These are phyloP conservation scores for Orthonevra nobilis DNA, from an alignment of 2,888 invertebrate genomes.

Conservation along the genomic window DNA sequence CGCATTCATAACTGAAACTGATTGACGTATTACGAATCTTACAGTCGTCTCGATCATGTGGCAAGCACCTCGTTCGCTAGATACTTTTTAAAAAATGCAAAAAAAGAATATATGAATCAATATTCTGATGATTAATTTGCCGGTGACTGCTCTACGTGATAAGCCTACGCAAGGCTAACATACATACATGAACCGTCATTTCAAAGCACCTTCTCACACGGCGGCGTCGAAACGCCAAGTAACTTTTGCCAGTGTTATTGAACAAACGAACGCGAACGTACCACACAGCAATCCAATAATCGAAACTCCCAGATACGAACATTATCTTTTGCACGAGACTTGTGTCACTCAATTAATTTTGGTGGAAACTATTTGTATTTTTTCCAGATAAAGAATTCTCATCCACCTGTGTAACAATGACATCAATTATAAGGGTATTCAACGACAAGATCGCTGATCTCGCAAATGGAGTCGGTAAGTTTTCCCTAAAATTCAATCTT, in stretches of 20 bases:
- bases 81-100: not conserved
- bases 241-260: constrained; percentile 14
- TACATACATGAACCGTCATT: constrained; percentile 6
- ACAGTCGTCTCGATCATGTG: constrained; percentile 14
- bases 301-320: no score
- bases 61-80: no score
- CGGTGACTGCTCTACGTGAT: constrained; percentile 46
- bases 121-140: constrained; percentile 54
- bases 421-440: constrained; percentile 77
- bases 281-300: not conserved
- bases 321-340: not conserved
- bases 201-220: constrained; percentile 9
- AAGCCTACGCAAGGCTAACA: constrained; percentile 7
- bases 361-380: not conserved
- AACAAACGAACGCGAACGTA: constrained; percentile 18
- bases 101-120: constrained; percentile 26
- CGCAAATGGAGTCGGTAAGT: constrained; percentile 78
- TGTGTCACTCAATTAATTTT: not conserved
- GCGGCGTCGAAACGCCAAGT: not conserved
- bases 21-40: constrained; percentile 53
- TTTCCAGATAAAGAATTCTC: constrained; percentile 7
- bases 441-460: constrained; percentile 77
- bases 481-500: not conserved
- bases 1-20: constrained; percentile 40
- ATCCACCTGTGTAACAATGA: constrained; percentile 71